phyloP scores from a whole-genome alignment of 2,888 invertebrate species.

The Erannis defoliaria region DNA sequence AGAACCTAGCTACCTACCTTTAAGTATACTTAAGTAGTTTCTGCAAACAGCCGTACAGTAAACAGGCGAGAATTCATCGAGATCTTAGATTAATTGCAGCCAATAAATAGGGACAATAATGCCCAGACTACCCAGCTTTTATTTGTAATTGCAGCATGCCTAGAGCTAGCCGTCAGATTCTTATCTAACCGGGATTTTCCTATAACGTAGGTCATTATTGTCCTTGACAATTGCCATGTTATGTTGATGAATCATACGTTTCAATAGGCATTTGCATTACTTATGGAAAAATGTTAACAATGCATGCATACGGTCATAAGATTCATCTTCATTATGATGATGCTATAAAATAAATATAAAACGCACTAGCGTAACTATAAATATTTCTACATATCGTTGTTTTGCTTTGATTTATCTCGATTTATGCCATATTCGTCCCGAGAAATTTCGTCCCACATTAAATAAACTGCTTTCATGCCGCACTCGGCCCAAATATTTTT shows the following conservation, averaged over 20 bases:
- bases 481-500: too few species aligned
- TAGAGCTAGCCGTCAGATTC: slow-evolving; percentile 21
- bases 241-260: not conserved
- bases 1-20: slow-evolving; percentile 4
- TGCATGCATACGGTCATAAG: not conserved
- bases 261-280: not conserved
- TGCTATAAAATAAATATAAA: not conserved
- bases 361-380: not conserved
- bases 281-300: not conserved
- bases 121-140: slow-evolving; percentile 12
- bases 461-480: too few species aligned
- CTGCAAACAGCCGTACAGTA: slow-evolving; percentile 58
- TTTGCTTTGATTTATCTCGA: too few species aligned
- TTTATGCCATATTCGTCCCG: too few species aligned
- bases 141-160: slow-evolving; percentile 39
- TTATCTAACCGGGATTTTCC: slow-evolving; percentile 17
- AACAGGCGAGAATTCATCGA: slow-evolving; percentile 59
- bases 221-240: not conserved
- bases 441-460: too few species aligned
- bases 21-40: slow-evolving; percentile 50
- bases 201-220: slow-evolving; percentile 1
- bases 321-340: not conserved
- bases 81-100: slow-evolving; percentile 50
- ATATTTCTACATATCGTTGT: too few species aligned
- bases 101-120: slow-evolving; percentile 25